Evolutionary conservation across 2,113 vertebrate species (phyloP).

Genomic region (Malurus melanocephalus): DNA sequence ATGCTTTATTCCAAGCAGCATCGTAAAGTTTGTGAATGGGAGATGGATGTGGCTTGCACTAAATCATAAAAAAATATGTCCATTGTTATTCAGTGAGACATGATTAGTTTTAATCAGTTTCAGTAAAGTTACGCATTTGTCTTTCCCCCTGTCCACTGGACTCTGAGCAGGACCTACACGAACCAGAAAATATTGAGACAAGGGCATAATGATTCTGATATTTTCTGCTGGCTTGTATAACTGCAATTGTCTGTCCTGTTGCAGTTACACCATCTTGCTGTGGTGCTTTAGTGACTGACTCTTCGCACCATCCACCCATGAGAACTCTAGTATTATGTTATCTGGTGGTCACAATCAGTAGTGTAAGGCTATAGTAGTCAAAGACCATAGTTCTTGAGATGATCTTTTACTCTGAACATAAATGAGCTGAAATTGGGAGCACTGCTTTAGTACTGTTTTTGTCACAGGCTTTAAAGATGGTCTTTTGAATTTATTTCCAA

Average conservation of each 20-base stretch:
- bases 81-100: background rate
- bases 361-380: background rate
- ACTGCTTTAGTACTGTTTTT: background rate
- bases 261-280: background rate
- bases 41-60: background rate
- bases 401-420: background rate
- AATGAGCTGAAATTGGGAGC: background rate
- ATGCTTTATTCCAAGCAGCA: background rate
- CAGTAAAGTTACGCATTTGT: background rate
- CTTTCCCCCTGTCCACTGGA: accelerated
- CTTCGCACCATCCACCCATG: background rate
- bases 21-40: background rate
- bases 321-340: background rate
- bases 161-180: background rate
- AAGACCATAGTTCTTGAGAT: background rate
- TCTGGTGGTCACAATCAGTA: background rate
- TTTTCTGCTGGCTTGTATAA: background rate
- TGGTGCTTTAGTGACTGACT: background rate
- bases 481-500: background rate
- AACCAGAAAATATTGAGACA: background rate
- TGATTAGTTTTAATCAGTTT: background rate
- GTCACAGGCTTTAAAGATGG: background rate
- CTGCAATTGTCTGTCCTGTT: background rate
- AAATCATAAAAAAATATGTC: background rate
- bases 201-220: background rate